A percentile compares a stretch with the other conserved stretches of the same genome.
These are phyloP conservation scores for Conopomorpha cramerella DNA, from an alignment of 1,140 invertebrate species.

Conservation along the genomic window DNA sequence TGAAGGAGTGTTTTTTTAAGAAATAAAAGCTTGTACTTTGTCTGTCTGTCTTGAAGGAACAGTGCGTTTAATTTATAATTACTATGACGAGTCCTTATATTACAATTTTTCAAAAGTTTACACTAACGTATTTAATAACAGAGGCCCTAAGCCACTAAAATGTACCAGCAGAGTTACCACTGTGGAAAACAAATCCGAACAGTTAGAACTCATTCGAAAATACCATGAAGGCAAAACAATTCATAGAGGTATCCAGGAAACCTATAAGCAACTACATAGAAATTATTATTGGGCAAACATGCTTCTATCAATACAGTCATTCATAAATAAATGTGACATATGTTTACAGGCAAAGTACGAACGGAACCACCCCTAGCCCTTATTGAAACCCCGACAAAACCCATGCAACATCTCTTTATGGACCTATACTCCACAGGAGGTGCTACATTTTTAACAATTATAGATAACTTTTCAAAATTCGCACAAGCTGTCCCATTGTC, in stretches of 20 bases:
- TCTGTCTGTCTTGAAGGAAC: no score
- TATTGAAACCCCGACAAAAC: slow-evolving; percentile 3
- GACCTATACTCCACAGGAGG: slow-evolving; percentile 2
- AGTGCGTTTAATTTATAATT: no score
- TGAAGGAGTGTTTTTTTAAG: no score
- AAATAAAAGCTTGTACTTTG: no score
- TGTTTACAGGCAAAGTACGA: slow-evolving; percentile 2
- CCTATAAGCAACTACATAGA: slow-evolving; percentile 19
- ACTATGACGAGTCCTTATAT: slow-evolving; percentile 8
- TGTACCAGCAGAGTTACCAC: slow-evolving; percentile 14
- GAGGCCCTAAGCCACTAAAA: slow-evolving; percentile 15
- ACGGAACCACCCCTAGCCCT: not conserved
- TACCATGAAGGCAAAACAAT: slow-evolving; percentile 26
- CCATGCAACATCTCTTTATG: slow-evolving; percentile 4
- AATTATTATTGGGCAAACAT: slow-evolving; percentile 36
- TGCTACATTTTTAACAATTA: slow-evolving; percentile 2
- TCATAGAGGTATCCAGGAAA: slow-evolving; percentile 33
- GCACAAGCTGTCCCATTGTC: slow-evolving; percentile 2
- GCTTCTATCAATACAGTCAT: slow-evolving; percentile 4
- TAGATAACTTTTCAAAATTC: slow-evolving; percentile 4
- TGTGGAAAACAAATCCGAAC: slow-evolving; percentile 15
- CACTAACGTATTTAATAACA: slow-evolving; percentile 11
- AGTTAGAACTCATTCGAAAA: slow-evolving; percentile 18
- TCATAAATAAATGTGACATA: slow-evolving; percentile 2
- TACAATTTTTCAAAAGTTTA: slow-evolving; percentile 5